These are phyloP conservation scores for Lamellibrachia luymesi DNA, from an alignment of 1,140 invertebrate genomes.

Conservation along the genomic window DNA sequence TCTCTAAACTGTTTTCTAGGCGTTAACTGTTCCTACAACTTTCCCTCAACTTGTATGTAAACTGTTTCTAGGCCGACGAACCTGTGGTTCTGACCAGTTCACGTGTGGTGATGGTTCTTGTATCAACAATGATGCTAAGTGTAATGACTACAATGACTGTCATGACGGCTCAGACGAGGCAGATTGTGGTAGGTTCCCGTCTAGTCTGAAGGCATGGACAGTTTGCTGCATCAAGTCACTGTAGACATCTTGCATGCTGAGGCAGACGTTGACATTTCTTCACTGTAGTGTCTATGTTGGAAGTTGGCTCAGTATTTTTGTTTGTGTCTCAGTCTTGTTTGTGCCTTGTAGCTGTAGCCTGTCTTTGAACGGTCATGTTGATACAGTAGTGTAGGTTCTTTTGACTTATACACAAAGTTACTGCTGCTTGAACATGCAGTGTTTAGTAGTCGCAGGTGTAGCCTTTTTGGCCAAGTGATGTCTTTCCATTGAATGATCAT, in stretches of 20 bases:
- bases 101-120: constrained; percentile 67
- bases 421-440: background rate
- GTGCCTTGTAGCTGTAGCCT: background rate
- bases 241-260: background rate
- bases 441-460: background rate
- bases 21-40: no score
- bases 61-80: background rate
- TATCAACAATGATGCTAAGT: constrained; percentile 68
- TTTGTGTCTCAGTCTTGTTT: background rate
- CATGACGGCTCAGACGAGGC: constrained; percentile 62
- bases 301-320: background rate
- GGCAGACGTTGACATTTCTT: background rate
- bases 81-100: constrained; percentile 36
- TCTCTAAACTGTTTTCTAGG: background rate
- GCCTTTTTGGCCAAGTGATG: no score
- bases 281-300: background rate
- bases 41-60: background rate
- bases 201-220: background rate
- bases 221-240: background rate
- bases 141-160: constrained; percentile 87
- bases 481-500: background rate
- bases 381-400: background rate
- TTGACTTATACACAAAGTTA: background rate
- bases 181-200: background rate
- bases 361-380: background rate